Conservation (phyloP, 2,888 invertebrate species). For the Anorthoa munda region DNA sequence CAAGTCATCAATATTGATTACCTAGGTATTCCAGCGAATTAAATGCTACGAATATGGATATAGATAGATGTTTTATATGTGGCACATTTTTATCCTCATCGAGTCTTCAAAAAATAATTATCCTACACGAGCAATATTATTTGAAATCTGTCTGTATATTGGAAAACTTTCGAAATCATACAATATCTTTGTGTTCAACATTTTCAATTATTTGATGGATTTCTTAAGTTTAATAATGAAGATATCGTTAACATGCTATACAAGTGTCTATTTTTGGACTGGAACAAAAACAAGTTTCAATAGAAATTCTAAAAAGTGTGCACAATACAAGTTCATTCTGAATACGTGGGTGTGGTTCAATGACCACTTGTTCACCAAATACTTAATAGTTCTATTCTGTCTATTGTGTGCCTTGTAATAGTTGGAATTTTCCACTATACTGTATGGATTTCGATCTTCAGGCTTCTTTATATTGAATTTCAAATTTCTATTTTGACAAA, state of each 20-base stretch:
- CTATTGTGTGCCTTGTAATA: constrained; percentile 23
- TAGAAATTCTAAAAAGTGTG: neutral
- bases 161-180: neutral
- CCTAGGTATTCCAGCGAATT: neutral
- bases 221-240: neutral
- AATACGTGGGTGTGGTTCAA: constrained; percentile 16
- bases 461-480: neutral
- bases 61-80: neutral
- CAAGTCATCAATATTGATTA: neutral
- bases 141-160: neutral
- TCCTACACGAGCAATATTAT: neutral
- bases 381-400: neutral
- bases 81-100: neutral
- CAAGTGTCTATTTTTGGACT: constrained; percentile 18
- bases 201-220: constrained; percentile 16
- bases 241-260: neutral
- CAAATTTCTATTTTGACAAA: neutral
- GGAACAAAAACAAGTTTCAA: constrained; percentile 30
- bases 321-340: constrained; percentile 13
- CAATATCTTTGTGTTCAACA: constrained; percentile 6
- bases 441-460: neutral
- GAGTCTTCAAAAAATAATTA: neutral
- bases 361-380: constrained; percentile 20
- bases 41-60: neutral
- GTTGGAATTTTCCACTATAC: constrained; percentile 18